Base-by-base conservation (phyloP, 2,113 vertebrate genomes). In the Grammomys surdaster region DNA sequence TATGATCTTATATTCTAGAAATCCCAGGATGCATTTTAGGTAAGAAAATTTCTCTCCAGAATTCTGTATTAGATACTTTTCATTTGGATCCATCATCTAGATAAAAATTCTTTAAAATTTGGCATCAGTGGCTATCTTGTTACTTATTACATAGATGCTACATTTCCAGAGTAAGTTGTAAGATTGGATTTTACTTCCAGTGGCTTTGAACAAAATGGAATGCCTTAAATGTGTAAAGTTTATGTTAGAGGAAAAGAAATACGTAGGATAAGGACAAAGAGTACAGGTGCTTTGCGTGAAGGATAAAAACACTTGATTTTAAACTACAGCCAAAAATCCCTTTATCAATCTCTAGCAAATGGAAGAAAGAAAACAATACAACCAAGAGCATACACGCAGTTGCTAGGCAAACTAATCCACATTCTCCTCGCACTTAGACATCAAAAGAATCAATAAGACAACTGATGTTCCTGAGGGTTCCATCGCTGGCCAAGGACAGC, bases 381-480 rank as follows among this genome's bases (percentile, higher is more conserved):
- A 11, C 16, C n/a, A 48, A 11, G 36, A n/a, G 36, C n/a, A 40
- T 13, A 65, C 31, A 17, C 16, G 22, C 2, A 56, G 1, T 36
- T 86, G 48, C 33, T 73, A 92, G 33, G 67, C 80, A 95, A 69
- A 95, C 8, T 75, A 84, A 90, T 51, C 80, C 9, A 72, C 28
- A 84, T 88, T 93, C 36, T 82, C 43, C 12, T 4, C 72, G 4
- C 46, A 80, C 10, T 17, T 33, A 16, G n/a, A 75, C 51, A 60
- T 86, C 36, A 43, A 96, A 92, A 82, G 24, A 95, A 97, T 89
- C 90, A 96, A 84, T 72, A 92, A 46, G 19, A 93, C 73, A 95
- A 91, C 0, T 89, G 72, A 96, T 87, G 51, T 75, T 95, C 81
- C 92, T 65, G 19, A 93, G 94, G 65, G 89, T 92, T 76, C 88